These are phyloP conservation scores for Heterotilapia buettikoferi DNA, from an alignment of 2,113 vertebrate genomes.

Conservation along the genomic window DNA sequence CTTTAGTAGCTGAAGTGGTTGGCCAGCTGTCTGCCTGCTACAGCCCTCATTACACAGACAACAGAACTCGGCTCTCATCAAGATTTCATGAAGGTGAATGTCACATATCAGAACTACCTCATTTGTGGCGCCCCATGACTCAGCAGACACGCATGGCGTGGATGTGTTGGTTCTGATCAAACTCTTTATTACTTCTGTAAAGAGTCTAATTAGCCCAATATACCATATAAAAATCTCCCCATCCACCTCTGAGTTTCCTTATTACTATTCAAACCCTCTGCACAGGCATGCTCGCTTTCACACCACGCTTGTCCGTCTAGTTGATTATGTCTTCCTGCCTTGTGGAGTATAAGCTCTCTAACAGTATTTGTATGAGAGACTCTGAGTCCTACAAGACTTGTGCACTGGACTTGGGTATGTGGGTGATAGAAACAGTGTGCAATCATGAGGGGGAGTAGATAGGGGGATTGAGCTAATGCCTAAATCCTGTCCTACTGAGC, in stretches of 20 bases:
- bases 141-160: background rate
- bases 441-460: slow-evolving; percentile 52
- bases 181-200: slow-evolving; percentile 12
- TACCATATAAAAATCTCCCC: background rate
- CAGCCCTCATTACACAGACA: slow-evolving; percentile 54
- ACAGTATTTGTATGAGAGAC: slow-evolving; percentile 10
- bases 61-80: slow-evolving; percentile 57
- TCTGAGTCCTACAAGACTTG: slow-evolving; percentile 22
- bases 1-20: slow-evolving; percentile 40
- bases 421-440: slow-evolving; percentile 55
- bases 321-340: slow-evolving; percentile 28
- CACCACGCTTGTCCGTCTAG: background rate
- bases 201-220: slow-evolving; percentile 1
- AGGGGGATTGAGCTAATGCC: slow-evolving; percentile 57
- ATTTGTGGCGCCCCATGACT: slow-evolving; percentile 44
- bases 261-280: background rate
- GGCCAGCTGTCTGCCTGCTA: slow-evolving; percentile 54
- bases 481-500: slow-evolving; percentile 65
- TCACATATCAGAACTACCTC: slow-evolving; percentile 53
- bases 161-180: background rate
- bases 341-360: slow-evolving; percentile 13
- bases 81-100: slow-evolving; percentile 69
- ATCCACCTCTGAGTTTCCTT: background rate
- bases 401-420: slow-evolving; percentile 27
- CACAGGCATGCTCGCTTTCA: background rate